Conservation (phyloP, 2,113 vertebrate species). For the Microtus ochrogaster region DNA sequence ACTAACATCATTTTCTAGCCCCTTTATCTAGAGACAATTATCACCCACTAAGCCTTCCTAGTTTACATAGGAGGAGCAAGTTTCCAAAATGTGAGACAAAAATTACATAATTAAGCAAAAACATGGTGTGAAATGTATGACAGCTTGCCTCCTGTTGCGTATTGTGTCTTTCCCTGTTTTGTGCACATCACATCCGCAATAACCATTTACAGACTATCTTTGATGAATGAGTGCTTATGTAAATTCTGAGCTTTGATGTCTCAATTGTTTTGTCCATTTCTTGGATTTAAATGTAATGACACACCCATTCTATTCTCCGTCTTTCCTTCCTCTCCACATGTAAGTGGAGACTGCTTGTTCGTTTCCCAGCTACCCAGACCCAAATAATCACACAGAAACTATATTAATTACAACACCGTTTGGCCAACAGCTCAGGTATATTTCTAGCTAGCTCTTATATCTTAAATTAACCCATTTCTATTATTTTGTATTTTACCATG, state of each 20-base stretch:
- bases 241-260: not conserved
- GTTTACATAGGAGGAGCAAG: not conserved
- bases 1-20: not conserved
- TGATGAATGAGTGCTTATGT: not conserved
- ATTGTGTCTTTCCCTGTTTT: not conserved
- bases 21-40: not conserved
- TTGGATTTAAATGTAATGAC: not conserved
- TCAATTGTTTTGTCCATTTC: not conserved
- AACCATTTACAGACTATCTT: not conserved
- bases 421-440: too few relatives aligned
- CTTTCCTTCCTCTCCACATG: not conserved
- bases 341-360: too few relatives aligned
- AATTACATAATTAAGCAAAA: not conserved
- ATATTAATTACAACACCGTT: too few relatives aligned
- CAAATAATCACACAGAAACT: too few relatives aligned
- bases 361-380: too few relatives aligned
- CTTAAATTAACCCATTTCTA: too few relatives aligned
- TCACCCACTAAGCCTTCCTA: not conserved
- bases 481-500: too few relatives aligned
- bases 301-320: not conserved
- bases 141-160: not conserved
- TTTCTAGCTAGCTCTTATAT: too few relatives aligned
- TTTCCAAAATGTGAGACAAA: constrained; percentile 7
- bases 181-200: not conserved
- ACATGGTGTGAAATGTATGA: not conserved